A percentile compares a stretch with the other conserved stretches of the same genome.
These are phyloP conservation scores for Pseudonaja textilis DNA, from an alignment of 2,113 vertebrate species.

Conservation along the genomic window DNA sequence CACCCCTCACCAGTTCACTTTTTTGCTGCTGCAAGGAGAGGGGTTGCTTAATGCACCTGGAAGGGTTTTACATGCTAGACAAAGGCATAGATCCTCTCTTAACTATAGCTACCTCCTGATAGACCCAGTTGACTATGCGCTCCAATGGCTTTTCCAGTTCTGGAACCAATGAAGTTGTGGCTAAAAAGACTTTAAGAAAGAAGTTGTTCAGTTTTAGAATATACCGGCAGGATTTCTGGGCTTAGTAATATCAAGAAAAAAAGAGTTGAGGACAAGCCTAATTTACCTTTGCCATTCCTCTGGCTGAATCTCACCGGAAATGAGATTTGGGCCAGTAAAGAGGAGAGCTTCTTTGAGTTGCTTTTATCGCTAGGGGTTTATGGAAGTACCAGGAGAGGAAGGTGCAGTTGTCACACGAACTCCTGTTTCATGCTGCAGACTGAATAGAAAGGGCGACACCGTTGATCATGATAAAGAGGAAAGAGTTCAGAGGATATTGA, in stretches of 20 bases:
- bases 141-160: not conserved
- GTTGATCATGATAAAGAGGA: not conserved
- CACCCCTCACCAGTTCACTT: not conserved
- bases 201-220: not conserved
- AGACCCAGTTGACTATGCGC: not conserved
- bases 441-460: not conserved
- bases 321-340: not conserved
- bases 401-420: not conserved
- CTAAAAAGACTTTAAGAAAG: not conserved
- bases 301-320: not conserved
- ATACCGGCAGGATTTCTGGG: not conserved
- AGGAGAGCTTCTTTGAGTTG: not conserved
- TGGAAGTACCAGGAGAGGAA: not conserved
- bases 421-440: not conserved
- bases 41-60: not conserved
- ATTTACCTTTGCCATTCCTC: not conserved
- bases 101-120: not conserved
- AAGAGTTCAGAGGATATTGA: not conserved
- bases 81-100: not conserved
- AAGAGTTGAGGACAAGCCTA: not conserved
- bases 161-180: not conserved
- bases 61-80: not conserved
- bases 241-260: not conserved
- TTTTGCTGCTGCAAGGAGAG: not conserved
- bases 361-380: not conserved